These are phyloP conservation scores for Oreochromis mossambicus DNA, from an alignment of 2,797 vertebrate species.

Conservation along the genomic window DNA sequence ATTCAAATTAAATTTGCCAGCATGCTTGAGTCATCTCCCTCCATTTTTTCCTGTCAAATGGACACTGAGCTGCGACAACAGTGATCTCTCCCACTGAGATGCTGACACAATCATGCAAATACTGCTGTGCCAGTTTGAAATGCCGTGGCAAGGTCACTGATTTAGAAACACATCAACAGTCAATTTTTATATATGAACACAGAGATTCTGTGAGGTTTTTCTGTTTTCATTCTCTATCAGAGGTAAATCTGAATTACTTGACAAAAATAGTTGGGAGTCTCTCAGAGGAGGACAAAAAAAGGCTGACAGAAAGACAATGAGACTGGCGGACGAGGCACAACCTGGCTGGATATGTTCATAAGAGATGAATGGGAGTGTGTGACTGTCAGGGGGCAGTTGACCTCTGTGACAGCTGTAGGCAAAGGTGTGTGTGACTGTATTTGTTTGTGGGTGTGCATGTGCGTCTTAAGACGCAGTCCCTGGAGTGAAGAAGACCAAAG, in stretches of 20 bases:
- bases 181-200: not conserved
- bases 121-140: not conserved
- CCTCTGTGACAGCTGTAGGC: slow-evolving; percentile 20
- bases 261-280: not conserved
- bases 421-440: slow-evolving; percentile 2
- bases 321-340: not conserved
- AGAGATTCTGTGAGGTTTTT: not conserved
- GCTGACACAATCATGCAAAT: not conserved
- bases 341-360: not conserved
- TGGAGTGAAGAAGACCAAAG: slow-evolving; percentile 10
- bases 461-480: not conserved
- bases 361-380: slow-evolving; percentile 10
- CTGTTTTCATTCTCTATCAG: not conserved
- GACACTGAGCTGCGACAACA: slow-evolving; percentile 2
- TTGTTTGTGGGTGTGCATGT: not conserved
- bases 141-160: not conserved
- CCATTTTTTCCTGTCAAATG: slow-evolving; percentile 20
- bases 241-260: not conserved
- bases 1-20: slow-evolving; percentile 15
- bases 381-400: slow-evolving; percentile 34
- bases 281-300: not conserved
- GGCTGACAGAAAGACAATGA: not conserved
- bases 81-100: not conserved
- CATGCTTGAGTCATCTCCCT: not conserved
- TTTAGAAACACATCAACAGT: not conserved